Base-by-base conservation (phyloP, 2,113 vertebrate species). In the Beaufortia kweichowensis region DNA sequence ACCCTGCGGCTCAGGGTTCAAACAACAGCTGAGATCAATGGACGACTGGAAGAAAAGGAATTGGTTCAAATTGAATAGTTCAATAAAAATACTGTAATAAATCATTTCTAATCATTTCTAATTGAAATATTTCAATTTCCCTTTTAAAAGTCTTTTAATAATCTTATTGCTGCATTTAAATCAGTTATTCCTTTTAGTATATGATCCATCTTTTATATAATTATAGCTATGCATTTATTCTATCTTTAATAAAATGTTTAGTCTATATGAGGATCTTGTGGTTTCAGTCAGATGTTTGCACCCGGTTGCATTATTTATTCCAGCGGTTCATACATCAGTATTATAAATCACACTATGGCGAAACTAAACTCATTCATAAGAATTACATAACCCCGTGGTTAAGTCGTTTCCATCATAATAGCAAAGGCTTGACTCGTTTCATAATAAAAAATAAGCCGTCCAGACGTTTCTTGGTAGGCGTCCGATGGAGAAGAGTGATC, bases 321-420 rank as follows among this genome's bases (percentile, higher is more conserved):
- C 39, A 65, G 53, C 70, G 69, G 79, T 63, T 81, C 65, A 39
- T 6, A 9, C 9, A n/a, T 9, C 8, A 4, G n/a, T 17, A 5
- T 26, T n/a, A 28, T 2, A 1, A 57, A 71, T 28, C 68, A 21
- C 59, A 59, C 53, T 71, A 71, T 28, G 39, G 56, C 9, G 1
- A 61, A 61, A 48, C 2, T 6, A 14, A 17, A 8, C 0, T 29
- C 15, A 61, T 74, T 2, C 61, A 74, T 62, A 61, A 46, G 29
- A 61, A 74, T 61, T 23, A 73, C 1, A 1, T 0, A n/a, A 21
- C 7, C 1, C 1, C 10, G 4, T 8, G 3, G n/a, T 41, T 33
- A 39, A 7, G 35, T 39, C 35, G 2, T 11, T 2, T 39, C 35
- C 4, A n/a, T n/a, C n/a, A n/a, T n/a, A n/a, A n/a, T n/a, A n/a